phyloP scores from a whole-genome alignment of 2,797 vertebrate genomes.

The Harpagifer antarcticus region DNA sequence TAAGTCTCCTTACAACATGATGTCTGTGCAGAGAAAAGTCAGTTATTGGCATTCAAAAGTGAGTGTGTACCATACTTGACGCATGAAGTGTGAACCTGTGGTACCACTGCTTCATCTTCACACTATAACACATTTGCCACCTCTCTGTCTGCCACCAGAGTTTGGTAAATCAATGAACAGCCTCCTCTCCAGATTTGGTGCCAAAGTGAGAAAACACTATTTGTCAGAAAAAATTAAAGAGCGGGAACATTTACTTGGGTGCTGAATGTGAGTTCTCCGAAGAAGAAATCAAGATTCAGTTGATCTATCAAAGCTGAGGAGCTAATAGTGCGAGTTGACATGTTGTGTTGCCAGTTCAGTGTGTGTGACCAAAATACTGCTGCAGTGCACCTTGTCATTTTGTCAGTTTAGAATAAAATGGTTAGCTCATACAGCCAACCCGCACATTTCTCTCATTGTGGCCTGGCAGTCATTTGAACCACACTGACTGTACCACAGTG shows the following conservation, averaged over 20 bases:
- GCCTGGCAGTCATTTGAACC: constrained; percentile 44
- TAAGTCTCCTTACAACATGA: not conserved
- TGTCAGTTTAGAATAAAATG: constrained; percentile 49
- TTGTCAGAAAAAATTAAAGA: constrained; percentile 27
- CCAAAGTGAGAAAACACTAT: constrained; percentile 26
- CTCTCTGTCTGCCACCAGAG: constrained; percentile 44
- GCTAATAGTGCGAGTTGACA: constrained; percentile 4
- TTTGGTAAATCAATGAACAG: constrained; percentile 55
- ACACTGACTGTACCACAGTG: constrained; percentile 18
- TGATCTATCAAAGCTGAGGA: not conserved
- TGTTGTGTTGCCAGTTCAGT: constrained; percentile 36
- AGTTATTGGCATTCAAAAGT: constrained; percentile 11
- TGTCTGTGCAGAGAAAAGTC: not conserved
- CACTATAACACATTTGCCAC: constrained; percentile 35
- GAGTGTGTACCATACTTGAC: constrained; percentile 7
- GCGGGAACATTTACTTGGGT: constrained; percentile 29
- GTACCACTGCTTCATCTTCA: constrained; percentile 46
- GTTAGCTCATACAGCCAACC: constrained; percentile 42
- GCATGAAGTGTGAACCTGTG: constrained; percentile 40
- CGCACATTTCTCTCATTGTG: constrained; percentile 45
- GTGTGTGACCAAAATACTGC: constrained; percentile 39
- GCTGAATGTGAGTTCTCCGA: constrained; percentile 17
- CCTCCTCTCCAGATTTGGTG: constrained; percentile 35
- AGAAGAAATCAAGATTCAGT: constrained; percentile 1
- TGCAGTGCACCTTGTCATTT: constrained; percentile 57